phyloP scores from a whole-genome alignment of 2,888 invertebrate genomes.

The Euphydryas editha region DNA sequence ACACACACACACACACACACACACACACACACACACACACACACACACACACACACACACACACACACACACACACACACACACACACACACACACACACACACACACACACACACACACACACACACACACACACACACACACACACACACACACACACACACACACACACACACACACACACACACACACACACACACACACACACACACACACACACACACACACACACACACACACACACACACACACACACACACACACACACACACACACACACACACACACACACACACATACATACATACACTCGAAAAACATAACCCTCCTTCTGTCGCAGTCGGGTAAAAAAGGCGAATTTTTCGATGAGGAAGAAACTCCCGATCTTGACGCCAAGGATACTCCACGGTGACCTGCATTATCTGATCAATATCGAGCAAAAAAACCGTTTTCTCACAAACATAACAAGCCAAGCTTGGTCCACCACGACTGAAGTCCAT shows the following conservation, averaged over 20 bases:
- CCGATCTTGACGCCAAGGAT: no score
- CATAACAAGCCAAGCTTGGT: no score
- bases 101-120: conserved; percentile 14
- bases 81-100: conserved; percentile 14
- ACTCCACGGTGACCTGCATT: no score
- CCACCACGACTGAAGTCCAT: no score
- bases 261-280: conserved; percentile 14
- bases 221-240: conserved; percentile 14
- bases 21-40: conserved; percentile 14
- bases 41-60: conserved; percentile 14
- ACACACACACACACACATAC: conserved; percentile 1
- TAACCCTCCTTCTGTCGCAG: no score
- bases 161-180: conserved; percentile 14
- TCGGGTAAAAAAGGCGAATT: no score
- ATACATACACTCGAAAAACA: no score
- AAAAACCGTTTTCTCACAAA: no score
- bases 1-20: conserved; percentile 14
- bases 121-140: conserved; percentile 14
- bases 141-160: conserved; percentile 14
- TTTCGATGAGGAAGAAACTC: no score
- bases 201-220: conserved; percentile 14
- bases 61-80: conserved; percentile 14
- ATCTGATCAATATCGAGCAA: no score
- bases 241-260: conserved; percentile 14
- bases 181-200: conserved; percentile 14